Conservation (phyloP, 2,113 vertebrate species). For the Dolichallabes microphthalmus region DNA sequence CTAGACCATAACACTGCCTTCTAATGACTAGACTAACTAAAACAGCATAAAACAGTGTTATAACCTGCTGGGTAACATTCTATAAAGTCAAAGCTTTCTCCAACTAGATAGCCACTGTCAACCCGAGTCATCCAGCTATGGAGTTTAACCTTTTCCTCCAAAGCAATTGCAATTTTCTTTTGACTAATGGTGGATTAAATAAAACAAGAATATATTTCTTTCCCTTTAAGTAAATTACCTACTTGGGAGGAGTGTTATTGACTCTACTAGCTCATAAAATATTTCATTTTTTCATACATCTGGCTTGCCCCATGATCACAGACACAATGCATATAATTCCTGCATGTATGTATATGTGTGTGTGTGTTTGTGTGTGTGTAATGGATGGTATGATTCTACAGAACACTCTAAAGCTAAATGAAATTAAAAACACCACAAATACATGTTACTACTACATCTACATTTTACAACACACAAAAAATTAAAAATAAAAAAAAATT, state of each 20-base stretch:
- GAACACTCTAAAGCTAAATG: neutral
- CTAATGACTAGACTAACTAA: neutral
- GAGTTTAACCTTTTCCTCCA: neutral
- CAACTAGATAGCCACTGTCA: neutral
- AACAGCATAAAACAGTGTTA: no score
- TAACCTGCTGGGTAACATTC: no score
- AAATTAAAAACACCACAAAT: neutral
- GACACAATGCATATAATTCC: no score
- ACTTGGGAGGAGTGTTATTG: neutral
- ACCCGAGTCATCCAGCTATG: neutral
- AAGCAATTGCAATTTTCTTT: neutral
- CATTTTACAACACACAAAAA: slow-evolving; percentile 8
- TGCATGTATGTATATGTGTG: neutral
- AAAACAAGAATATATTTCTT: no score
- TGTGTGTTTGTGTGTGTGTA: neutral
- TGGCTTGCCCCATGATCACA: neutral
- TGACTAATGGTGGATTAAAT: neutral
- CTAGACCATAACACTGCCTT: no score
- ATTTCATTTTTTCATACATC: neutral
- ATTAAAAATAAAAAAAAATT: no score
- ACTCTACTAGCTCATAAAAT: neutral
- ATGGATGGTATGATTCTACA: neutral
- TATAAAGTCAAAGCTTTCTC: no score
- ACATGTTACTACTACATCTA: neutral
- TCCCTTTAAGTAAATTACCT: neutral